Conservation (phyloP, 2,113 vertebrate genomes). For the Pavo muticus region DNA sequence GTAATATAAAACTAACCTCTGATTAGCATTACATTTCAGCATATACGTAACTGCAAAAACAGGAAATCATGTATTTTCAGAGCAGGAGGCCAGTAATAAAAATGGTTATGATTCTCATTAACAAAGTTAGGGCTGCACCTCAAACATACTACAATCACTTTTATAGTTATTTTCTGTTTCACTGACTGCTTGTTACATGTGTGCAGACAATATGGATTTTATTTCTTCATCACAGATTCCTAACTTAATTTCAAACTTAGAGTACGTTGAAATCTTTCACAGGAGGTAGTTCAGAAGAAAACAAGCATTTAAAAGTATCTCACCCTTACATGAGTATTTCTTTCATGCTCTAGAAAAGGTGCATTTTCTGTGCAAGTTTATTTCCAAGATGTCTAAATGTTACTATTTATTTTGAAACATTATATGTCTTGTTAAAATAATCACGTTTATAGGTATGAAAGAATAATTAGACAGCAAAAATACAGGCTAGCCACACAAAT, state of each 20-base stretch:
- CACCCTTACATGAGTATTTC: neutral
- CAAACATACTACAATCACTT: neutral
- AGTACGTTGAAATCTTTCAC: neutral
- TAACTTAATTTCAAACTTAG: neutral
- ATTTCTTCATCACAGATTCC: neutral
- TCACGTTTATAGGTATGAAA: neutral
- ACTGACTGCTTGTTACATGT: neutral
- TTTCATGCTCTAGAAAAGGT: neutral
- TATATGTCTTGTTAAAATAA: neutral
- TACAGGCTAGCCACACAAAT: neutral
- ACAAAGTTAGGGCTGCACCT: neutral
- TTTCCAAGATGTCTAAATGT: neutral
- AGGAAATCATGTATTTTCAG: conserved; percentile 9
- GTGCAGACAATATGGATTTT: neutral
- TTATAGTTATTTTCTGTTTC: neutral
- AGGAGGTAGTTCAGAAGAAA: neutral
- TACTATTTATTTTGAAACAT: neutral
- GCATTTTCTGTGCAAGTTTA: neutral
- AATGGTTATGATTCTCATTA: neutral
- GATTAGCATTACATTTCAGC: neutral
- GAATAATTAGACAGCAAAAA: neutral
- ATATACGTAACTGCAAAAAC: neutral
- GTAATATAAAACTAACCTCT: neutral
- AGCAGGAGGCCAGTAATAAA: neutral
- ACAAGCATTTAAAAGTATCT: neutral